Conservation (phyloP, 2,888 invertebrate genomes). For the Gastrophysa polygoni region DNA sequence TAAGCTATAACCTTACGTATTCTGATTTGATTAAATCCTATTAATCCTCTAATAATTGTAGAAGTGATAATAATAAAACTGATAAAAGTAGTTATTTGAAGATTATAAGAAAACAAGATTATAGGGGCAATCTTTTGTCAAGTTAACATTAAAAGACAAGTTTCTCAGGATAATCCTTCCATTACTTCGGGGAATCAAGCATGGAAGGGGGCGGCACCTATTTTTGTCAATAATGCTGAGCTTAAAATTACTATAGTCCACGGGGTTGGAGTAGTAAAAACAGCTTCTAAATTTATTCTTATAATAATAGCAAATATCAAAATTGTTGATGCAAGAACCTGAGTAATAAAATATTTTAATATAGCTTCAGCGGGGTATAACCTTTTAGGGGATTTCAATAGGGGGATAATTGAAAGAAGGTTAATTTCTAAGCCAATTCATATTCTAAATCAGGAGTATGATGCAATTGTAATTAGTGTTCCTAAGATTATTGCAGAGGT, state of each 20-base stretch:
- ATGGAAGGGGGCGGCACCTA: slow-evolving; percentile 65
- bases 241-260: slow-evolving; percentile 42
- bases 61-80: slow-evolving; percentile 59
- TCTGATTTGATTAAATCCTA: slow-evolving; percentile 57
- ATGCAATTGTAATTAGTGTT: slow-evolving; percentile 61
- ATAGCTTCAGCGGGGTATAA: slow-evolving; percentile 62
- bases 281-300: slow-evolving; percentile 50
- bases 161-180: slow-evolving; percentile 65
- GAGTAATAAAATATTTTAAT: slow-evolving; percentile 66
- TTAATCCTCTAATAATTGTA: slow-evolving; percentile 60
- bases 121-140: slow-evolving; percentile 71
- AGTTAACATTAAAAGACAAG: slow-evolving; percentile 63
- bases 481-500: slow-evolving; percentile 59
- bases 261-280: too few relatives aligned
- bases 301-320: slow-evolving; percentile 60
- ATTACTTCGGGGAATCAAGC: slow-evolving; percentile 67
- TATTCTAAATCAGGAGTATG: slow-evolving; percentile 58
- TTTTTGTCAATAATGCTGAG: slow-evolving; percentile 61
- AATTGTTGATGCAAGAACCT: slow-evolving; percentile 65
- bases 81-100: slow-evolving; percentile 53
- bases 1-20: slow-evolving; percentile 63
- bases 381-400: slow-evolving; percentile 62
- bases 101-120: slow-evolving; percentile 57
- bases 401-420: slow-evolving; percentile 65
- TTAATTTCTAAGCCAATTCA: slow-evolving; percentile 72